Conservation (phyloP, 1,140 invertebrate species). For the Nylanderia fulva region DNA sequence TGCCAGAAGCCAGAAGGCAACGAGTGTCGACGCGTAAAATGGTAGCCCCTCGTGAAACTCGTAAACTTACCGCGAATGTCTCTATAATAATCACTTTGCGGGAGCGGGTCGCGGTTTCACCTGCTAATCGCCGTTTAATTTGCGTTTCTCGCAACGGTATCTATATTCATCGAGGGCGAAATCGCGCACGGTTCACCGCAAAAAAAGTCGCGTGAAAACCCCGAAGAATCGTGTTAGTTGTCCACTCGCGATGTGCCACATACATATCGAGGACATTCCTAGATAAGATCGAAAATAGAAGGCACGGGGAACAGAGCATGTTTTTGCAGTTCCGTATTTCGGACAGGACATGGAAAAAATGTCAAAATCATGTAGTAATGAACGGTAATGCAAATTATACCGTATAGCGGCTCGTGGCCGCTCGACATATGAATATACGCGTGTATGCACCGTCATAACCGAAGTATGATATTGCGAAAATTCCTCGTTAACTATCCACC, state of each 20-base stretch:
- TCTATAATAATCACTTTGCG: constrained; percentile 71
- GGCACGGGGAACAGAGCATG: neutral
- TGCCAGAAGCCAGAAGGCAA: constrained; percentile 35
- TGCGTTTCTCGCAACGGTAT: constrained; percentile 43
- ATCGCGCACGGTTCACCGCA: neutral
- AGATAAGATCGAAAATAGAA: neutral
- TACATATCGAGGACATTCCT: neutral
- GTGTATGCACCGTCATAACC: constrained; percentile 27
- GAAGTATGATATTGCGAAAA: constrained; percentile 45
- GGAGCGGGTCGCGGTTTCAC: constrained; percentile 3
- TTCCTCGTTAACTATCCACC: constrained; percentile 32
- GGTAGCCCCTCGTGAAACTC: constrained; percentile 53
- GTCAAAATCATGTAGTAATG: neutral
- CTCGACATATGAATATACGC: no score
- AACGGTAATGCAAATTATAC: constrained; percentile 53
- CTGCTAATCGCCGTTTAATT: constrained; percentile 65
- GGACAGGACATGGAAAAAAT: neutral
- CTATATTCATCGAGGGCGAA: neutral
- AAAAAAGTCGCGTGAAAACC: neutral
- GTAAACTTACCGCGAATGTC: constrained; percentile 71
- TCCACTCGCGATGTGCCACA: neutral
- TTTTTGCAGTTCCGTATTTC: neutral
- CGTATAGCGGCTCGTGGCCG: neutral
- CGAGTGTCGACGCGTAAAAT: constrained; percentile 53
- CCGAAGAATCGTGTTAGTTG: neutral